phyloP scores from a whole-genome alignment of 2,797 vertebrate species.

The Sylvilagus floridanus region DNA sequence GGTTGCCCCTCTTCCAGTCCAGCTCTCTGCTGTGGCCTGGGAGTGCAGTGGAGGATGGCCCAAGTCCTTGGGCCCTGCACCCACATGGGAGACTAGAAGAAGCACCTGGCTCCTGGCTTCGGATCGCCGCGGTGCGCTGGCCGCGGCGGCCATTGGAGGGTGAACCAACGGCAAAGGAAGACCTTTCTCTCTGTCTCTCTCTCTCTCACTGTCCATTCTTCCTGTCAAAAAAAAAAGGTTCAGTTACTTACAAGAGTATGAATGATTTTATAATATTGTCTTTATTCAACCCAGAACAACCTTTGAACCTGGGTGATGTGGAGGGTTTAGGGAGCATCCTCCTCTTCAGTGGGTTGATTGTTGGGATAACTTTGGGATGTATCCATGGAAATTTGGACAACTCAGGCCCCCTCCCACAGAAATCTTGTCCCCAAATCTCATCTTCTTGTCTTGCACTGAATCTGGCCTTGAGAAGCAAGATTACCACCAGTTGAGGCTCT shows the following conservation, averaged over 20 bases:
- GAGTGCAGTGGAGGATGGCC: too few relatives aligned
- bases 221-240: neutral
- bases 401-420: neutral
- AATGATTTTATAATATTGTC: neutral
- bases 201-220: too few relatives aligned
- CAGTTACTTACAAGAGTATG: neutral
- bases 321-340: too few relatives aligned
- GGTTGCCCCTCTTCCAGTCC: too few relatives aligned
- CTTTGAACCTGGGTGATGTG: rapidly evolving
- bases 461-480: neutral
- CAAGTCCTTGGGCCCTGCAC: too few relatives aligned
- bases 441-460: neutral
- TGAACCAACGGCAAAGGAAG: too few relatives aligned
- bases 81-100: too few relatives aligned
- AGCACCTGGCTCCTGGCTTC: too few relatives aligned
- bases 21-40: too few relatives aligned
- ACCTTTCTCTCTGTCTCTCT: too few relatives aligned
- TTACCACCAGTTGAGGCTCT: neutral
- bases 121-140: too few relatives aligned
- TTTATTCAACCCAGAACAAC: neutral
- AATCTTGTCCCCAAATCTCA: rapidly evolving
- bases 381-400: neutral
- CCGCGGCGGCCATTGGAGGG: too few relatives aligned
- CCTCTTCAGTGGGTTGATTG: neutral
- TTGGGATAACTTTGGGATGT: neutral